Percentiles rank a stretch among this genome's conserved stretches.
Evolutionary conservation across 2,797 vertebrate species (phyloP).

Genomic region (Knipowitschia caucasica): DNA sequence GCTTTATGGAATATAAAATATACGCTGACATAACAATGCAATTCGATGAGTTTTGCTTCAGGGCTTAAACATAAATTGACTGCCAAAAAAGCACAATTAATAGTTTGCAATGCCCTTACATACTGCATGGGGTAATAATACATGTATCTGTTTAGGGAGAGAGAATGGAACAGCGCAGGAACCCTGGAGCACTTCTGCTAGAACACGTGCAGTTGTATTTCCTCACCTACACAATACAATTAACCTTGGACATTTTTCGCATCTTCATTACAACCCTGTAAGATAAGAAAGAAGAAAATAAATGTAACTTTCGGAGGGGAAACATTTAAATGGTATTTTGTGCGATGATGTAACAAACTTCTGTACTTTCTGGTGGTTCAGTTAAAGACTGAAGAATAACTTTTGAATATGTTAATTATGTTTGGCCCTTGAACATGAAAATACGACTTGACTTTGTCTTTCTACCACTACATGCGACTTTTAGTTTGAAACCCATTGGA

Average conservation of each 20-base stretch:
- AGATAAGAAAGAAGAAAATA: neutral
- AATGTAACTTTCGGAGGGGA: neutral
- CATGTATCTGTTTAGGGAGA: conserved; percentile 16
- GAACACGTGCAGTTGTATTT: conserved; percentile 7
- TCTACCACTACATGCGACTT: too few species aligned
- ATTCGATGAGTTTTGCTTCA: conserved; percentile 26
- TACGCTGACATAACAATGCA: conserved; percentile 8
- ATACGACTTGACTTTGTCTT: too few species aligned
- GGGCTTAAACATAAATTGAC: neutral
- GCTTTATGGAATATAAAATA: conserved; percentile 12
- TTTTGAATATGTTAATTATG: too few species aligned
- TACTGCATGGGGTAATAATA: neutral
- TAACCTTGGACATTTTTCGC: conserved; percentile 2
- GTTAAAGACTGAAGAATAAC: too few species aligned
- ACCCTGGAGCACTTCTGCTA: neutral
- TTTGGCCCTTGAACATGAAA: too few species aligned
- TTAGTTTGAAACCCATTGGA: too few species aligned
- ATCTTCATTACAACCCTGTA: neutral
- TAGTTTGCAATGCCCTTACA: conserved; percentile 1
- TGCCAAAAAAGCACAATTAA: conserved; percentile 16
- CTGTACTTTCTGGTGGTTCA: neutral
- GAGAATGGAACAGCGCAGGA: conserved; percentile 4
- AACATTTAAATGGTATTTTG: neutral
- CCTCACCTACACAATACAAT: conserved; percentile 1
- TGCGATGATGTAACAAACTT: neutral